A percentile compares a stretch with the other conserved stretches of the same genome.
These are phyloP conservation scores for Crotalus tigris DNA, from an alignment of 2,113 vertebrate genomes.

Conservation along the genomic window DNA sequence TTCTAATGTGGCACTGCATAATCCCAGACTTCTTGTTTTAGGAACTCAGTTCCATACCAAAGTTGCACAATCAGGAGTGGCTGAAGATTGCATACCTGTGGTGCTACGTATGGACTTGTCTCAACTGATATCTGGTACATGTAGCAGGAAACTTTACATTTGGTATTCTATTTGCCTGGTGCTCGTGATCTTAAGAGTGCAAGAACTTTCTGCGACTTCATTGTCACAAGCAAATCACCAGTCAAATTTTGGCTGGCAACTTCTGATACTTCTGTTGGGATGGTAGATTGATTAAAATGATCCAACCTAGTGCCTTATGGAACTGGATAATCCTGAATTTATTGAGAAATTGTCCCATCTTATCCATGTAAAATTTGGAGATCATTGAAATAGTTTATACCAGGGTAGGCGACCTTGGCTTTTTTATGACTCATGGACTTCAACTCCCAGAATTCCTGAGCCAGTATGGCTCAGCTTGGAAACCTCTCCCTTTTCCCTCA, in stretches of 20 bases:
- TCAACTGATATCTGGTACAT: not conserved
- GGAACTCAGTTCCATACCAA: not conserved
- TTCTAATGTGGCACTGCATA: not conserved
- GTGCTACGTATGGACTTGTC: not conserved
- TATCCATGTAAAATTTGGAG: not conserved
- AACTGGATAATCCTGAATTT: not conserved
- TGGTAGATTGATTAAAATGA: not conserved
- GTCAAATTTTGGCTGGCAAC: not conserved
- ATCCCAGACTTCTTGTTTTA: not conserved
- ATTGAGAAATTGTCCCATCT: not conserved
- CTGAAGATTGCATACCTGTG: not conserved
- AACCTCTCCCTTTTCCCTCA: no score
- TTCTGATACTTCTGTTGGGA: not conserved
- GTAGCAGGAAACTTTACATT: not conserved
- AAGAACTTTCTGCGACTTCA: not conserved
- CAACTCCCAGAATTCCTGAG: no score
- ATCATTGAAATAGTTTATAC: not conserved
- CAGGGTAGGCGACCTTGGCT: no score
- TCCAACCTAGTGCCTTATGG: not conserved
- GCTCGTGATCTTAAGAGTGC: not conserved
- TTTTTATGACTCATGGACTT: no score
- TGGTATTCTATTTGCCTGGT: not conserved
- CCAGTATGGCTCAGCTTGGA: no score
- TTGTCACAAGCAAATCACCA: not conserved
- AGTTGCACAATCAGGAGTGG: not conserved